Evolutionary conservation across 1,140 invertebrate genomes (phyloP), one percentile per base, ranked within the genome.

Genomic region (Drosophila nigromelanica): DNA sequence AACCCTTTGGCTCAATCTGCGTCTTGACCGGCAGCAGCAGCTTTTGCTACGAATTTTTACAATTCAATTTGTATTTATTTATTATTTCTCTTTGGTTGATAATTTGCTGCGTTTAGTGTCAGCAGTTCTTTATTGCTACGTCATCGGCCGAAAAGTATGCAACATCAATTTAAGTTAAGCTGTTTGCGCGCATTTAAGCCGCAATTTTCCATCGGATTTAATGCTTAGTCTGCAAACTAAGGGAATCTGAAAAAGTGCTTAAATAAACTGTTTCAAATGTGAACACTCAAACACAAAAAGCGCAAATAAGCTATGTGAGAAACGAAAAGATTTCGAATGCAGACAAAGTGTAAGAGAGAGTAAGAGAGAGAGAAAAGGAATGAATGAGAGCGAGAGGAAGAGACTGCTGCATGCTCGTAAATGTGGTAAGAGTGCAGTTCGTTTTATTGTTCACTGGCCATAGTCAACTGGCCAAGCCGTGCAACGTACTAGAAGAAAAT

Each of bases 41-140:
- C 24, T 30, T 45, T 59, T 24, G 39, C 15, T 42, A 24, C 35
- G 58, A 66, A 59, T 66, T 56, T 62, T 39, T 50, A 71, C 63
- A 72, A 59, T 67, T 72, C 63, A 72, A 67, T 68, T 73, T 60
- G 48, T 68, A 60, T 52, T 60, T 51, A 64, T 66, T 66, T 52
- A 40, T 30, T 63, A 58, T 35, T 58, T 51, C 27, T 35, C 30
- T 39, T 12, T 35, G 8, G 27, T 24, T 68, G 39, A 39, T 27
- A 58, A 48, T 66, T 35, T 45, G 24, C 39, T 14, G 12, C 21
- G 30, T n/a, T 18, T 24, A 52, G 11, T 62, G 10, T 33, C 24
- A 50, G 47, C 45, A 59, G 35, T 12, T n/a, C 37, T 15, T 37
- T 2, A 35, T 8, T 35, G 18, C 47, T 55, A 18, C n/a, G 24